phyloP scores from a whole-genome alignment of 2,113 vertebrate genomes.

The Pontoporia blainvillei region DNA sequence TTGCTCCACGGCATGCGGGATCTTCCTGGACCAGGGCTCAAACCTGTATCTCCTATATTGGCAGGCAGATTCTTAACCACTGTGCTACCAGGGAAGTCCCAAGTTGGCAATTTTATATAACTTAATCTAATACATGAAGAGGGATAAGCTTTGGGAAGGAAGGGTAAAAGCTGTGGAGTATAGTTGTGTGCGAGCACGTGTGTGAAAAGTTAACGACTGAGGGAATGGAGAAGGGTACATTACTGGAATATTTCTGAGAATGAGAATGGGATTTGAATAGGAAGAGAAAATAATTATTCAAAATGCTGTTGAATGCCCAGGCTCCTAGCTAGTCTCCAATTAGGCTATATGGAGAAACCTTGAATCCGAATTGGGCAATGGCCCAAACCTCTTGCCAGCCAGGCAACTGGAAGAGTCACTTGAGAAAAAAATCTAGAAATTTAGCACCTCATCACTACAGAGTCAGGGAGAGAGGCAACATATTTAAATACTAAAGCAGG shows the following conservation, averaged over 20 bases:
- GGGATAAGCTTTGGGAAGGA: neutral
- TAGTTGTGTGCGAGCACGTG: neutral
- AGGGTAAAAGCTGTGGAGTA: neutral
- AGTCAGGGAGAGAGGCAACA: neutral
- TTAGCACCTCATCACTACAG: neutral
- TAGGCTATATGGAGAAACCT: neutral
- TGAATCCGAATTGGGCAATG: neutral
- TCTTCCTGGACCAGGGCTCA: too few species aligned
- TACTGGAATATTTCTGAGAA: conserved; percentile 13
- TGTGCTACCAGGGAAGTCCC: too few species aligned
- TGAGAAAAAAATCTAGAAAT: neutral
- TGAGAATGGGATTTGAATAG: neutral
- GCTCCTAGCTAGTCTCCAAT: neutral
- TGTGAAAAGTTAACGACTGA: neutral
- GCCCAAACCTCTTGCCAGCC: neutral
- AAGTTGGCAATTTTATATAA: neutral
- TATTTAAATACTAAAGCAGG: neutral
- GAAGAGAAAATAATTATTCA: conserved; percentile 4
- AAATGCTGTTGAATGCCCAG: neutral
- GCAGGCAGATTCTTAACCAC: too few species aligned
- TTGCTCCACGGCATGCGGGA: too few species aligned
- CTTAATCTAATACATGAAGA: neutral
- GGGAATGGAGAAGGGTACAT: neutral
- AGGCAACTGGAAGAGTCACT: neutral
- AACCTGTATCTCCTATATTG: too few species aligned